Evolutionary conservation across 2,888 invertebrate species (phyloP).

Genomic region (Aphrophora alni): DNA sequence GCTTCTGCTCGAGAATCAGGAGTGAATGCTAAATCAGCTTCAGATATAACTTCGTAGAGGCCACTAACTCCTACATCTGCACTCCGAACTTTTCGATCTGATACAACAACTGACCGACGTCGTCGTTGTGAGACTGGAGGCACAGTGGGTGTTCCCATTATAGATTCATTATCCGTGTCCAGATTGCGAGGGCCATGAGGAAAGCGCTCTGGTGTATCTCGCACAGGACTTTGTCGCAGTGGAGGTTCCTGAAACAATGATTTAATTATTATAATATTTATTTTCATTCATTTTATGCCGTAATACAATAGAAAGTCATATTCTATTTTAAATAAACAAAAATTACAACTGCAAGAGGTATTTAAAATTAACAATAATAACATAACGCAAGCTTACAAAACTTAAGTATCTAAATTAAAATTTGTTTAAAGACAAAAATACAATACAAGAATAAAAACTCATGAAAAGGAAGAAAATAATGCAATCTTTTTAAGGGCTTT

Average conservation of each 20-base stretch:
- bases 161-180: constrained; percentile 42
- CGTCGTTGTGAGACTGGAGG: constrained; percentile 59
- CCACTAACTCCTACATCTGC: constrained; percentile 91
- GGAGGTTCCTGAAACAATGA: constrained; percentile 55
- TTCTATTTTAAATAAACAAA: not conserved
- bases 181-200: constrained; percentile 80
- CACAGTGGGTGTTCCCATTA: constrained; percentile 56
- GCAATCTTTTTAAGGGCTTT: too few relatives aligned
- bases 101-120: constrained; percentile 68
- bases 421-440: too few relatives aligned
- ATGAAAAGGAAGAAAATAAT: too few relatives aligned
- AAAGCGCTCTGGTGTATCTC: constrained; percentile 65
- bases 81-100: constrained; percentile 77
- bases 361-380: too few relatives aligned
- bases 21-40: constrained; percentile 89
- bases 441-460: too few relatives aligned
- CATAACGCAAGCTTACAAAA: too few relatives aligned
- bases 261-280: not conserved
- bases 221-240: constrained; percentile 42
- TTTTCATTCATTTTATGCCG: not conserved
- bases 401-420: too few relatives aligned
- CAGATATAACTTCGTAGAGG: constrained; percentile 89
- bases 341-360: not conserved
- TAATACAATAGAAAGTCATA: not conserved
- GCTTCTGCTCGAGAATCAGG: constrained; percentile 81